Conservation (phyloP, 2,888 invertebrate species). For the Coleophora flavipennella region DNA sequence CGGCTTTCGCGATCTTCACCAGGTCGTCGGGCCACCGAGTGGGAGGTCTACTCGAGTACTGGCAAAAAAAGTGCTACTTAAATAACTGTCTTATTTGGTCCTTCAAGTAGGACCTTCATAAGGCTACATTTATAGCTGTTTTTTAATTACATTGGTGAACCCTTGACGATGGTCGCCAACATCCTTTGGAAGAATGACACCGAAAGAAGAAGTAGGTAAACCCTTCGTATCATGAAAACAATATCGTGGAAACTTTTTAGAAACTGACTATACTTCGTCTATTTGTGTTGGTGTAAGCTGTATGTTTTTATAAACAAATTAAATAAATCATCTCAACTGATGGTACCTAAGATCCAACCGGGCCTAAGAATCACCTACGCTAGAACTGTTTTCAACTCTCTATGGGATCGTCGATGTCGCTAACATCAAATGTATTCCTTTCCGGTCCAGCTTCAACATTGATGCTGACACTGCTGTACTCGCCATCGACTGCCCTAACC, state of each 20-base stretch:
- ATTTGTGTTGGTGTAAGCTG: neutral
- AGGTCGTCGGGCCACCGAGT: too few relatives aligned
- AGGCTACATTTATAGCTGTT: too few relatives aligned
- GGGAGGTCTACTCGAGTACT: too few relatives aligned
- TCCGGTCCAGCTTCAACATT: slow-evolving; percentile 29
- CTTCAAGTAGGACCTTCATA: too few relatives aligned
- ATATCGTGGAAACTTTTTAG: neutral
- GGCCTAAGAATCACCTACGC: neutral
- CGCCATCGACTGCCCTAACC: slow-evolving; percentile 32
- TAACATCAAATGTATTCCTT: neutral
- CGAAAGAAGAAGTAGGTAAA: too few relatives aligned
- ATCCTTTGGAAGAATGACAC: too few relatives aligned
- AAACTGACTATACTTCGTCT: neutral
- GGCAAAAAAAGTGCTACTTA: too few relatives aligned
- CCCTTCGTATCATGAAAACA: too few relatives aligned
- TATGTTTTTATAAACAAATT: neutral
- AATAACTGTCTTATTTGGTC: too few relatives aligned
- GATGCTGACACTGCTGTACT: slow-evolving; percentile 24
- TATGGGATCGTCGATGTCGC: neutral
- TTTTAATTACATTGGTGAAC: too few relatives aligned
- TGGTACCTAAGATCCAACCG: neutral
- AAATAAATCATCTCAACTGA: neutral
- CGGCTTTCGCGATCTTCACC: too few relatives aligned
- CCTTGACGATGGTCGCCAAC: too few relatives aligned
- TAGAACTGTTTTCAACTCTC: neutral